phyloP scores from a whole-genome alignment of 2,888 invertebrate genomes.

The Scaptomyza cyrtandrae region DNA sequence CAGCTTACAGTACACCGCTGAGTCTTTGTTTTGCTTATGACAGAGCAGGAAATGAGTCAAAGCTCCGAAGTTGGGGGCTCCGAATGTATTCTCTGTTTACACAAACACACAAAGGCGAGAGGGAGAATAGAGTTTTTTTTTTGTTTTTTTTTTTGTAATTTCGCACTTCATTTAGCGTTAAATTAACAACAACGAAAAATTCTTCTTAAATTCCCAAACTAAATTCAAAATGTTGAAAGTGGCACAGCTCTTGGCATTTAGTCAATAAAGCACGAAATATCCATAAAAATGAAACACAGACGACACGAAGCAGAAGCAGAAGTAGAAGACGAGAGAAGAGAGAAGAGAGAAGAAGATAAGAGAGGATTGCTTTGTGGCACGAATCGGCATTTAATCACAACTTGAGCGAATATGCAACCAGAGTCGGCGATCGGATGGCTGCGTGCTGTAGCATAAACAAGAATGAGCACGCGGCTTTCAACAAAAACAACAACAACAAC shows the following conservation, averaged over 20 bases:
- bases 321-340: neutral
- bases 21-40: constrained; percentile 67
- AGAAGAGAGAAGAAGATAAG: neutral
- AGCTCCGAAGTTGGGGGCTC: constrained; percentile 10
- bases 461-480: constrained; percentile 61
- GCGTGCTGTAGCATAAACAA: constrained; percentile 69
- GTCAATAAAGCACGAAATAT: constrained; percentile 63
- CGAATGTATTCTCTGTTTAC: constrained; percentile 49
- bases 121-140: neutral
- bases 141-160: constrained; percentile 54
- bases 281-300: constrained; percentile 49
- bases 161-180: constrained; percentile 80
- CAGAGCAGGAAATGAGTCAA: constrained; percentile 59
- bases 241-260: constrained; percentile 37
- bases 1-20: constrained; percentile 48
- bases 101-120: constrained; percentile 23
- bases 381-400: constrained; percentile 74
- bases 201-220: constrained; percentile 37
- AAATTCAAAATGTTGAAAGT: constrained; percentile 18
- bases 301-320: neutral
- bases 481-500: constrained; percentile 23
- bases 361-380: constrained; percentile 46
- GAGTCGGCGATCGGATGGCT: constrained; percentile 33
- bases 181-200: constrained; percentile 60
- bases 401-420: constrained; percentile 60